These are phyloP conservation scores for Pomatostomus ruficeps DNA, from an alignment of 2,113 vertebrate species.

Conservation along the genomic window DNA sequence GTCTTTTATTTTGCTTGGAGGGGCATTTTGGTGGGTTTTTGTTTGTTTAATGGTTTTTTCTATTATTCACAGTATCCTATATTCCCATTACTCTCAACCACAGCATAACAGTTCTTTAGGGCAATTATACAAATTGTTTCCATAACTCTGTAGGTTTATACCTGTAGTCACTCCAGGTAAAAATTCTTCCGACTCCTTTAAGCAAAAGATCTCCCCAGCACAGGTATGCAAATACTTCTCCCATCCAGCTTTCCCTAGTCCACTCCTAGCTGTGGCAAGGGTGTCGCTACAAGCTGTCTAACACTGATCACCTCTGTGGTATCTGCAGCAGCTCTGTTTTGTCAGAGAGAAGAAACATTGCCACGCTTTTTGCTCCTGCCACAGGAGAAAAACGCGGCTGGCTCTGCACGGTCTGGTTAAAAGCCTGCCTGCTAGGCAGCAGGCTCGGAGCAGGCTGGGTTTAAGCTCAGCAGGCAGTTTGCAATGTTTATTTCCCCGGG, in stretches of 20 bases:
- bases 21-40: not conserved
- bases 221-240: not conserved
- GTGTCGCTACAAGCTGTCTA: not conserved
- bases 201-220: not conserved
- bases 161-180: not conserved
- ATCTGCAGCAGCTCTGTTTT: not conserved
- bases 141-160: not conserved
- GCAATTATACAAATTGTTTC: not conserved
- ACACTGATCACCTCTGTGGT: not conserved
- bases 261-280: not conserved
- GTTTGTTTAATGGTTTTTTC: not conserved
- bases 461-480: not conserved
- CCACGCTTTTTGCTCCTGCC: not conserved
- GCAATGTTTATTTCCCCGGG: not conserved
- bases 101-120: not conserved
- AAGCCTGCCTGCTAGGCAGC: not conserved
- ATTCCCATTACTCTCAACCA: not conserved
- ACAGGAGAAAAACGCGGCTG: not conserved
- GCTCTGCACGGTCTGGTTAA: not conserved
- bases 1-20: not conserved
- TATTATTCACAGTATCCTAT: not conserved
- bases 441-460: not conserved
- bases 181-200: not conserved
- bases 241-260: not conserved
- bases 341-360: not conserved